Evolutionary conservation across 2,888 invertebrate species (phyloP), one percentile per base, ranked within the genome.

Genomic region (Ariolimax columbianus): DNA sequence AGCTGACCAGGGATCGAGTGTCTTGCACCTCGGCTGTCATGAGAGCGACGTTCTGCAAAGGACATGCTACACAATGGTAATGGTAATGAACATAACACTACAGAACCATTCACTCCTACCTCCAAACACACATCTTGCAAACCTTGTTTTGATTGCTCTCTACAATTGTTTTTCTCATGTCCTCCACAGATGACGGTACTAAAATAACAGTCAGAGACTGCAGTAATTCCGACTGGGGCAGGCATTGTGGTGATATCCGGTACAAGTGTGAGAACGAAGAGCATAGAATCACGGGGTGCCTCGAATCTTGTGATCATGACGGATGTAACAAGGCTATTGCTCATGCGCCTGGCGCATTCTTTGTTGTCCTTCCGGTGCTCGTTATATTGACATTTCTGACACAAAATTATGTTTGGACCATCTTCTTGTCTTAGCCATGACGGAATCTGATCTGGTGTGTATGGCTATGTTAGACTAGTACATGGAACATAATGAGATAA

Each of bases 301-400:
- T 92, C 85, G 90, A 91, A 66, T 77, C 93, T 19, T 93, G 93
- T 88, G 90, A 92, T 87, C 89, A 86, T 78, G 93, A 93, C 84
- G 93, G 93, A 51, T 93, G 93, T 89, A 93, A 93, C 88, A 66
- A 72, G 77, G 90, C 91, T 83, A 36, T 59, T 17, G 51, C 26
- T 30, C 78, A 40, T 9, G 70, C 73, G 19, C 68, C 79, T 7
- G 40, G 70, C 33, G 30, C 47, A 11, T 0, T 68, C 68, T 11
- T 30, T 4, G 17, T 70, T 23, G 3, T 68, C 17, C 23, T 68
- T 2, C 40, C 43, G 4, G 30, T 47, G n/a, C 33, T 19, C 4
- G 33, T 33, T 19, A 47, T 47, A n/a, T 36, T 68, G 70, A 68
- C 70, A 36, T 68, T 66, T 80, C 19, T 68, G 1, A 59, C 38